Conservation (phyloP, 1,140 invertebrate species). For the Macrosteles quadrilineatus region DNA sequence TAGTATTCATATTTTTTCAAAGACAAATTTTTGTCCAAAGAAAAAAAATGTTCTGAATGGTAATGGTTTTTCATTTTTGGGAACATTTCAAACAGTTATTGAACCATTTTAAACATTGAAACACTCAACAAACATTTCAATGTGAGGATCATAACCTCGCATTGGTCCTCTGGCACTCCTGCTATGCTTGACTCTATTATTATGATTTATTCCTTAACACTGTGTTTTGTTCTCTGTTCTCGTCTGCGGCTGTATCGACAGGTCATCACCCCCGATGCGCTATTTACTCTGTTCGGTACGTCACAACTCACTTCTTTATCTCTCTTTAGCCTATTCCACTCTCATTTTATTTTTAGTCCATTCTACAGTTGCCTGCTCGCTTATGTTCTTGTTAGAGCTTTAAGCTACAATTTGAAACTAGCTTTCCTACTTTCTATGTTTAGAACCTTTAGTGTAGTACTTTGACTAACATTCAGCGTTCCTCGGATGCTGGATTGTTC, state of each 20-base stretch:
- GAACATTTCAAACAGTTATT: no score
- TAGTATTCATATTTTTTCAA: no score
- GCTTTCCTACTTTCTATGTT: no score
- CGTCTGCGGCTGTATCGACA: slow-evolving; percentile 64
- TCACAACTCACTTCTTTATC: slow-evolving; percentile 54
- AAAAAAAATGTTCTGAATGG: no score
- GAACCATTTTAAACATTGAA: no score
- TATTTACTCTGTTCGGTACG: slow-evolving; percentile 99
- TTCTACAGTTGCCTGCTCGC: slow-evolving; percentile 26
- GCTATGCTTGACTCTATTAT: slow-evolving; percentile 13
- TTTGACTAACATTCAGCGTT: no score
- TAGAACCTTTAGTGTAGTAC: no score
- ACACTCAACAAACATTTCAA: no score
- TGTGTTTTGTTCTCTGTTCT: slow-evolving; percentile 35
- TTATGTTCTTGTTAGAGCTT: slow-evolving; percentile 27
- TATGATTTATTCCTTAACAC: slow-evolving; percentile 27
- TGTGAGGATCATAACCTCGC: no score
- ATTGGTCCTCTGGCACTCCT: not conserved
- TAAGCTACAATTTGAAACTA: not conserved
- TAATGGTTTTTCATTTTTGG: no score
- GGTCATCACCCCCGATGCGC: slow-evolving; percentile 99
- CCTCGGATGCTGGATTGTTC: no score
- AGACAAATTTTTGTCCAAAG: no score
- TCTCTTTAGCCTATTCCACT: slow-evolving; percentile 33
- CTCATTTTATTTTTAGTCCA: slow-evolving; percentile 34